Base-by-base conservation (phyloP, 2,888 invertebrate genomes). In the Netelia fuscicornis region DNA sequence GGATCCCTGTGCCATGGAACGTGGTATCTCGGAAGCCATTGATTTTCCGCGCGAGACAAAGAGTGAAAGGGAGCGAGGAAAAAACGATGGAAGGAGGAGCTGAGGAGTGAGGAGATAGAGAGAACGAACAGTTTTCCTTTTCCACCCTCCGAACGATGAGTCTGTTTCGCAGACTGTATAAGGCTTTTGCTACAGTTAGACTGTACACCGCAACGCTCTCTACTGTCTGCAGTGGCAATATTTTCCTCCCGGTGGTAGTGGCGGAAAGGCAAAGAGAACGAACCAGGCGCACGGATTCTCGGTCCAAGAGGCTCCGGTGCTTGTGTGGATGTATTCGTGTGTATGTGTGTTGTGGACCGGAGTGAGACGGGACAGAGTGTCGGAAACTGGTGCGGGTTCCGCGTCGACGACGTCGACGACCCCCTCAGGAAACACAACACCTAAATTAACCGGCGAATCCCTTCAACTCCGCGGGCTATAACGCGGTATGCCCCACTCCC, bases 361-460 rank as follows among this genome's bases (percentile, higher is more conserved):
- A 56, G 80, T 64, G 80, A 71, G 80, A 80, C 80, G 80, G 80
- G 64, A 72, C 70, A 37, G 65, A 80, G 80, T 80, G 72, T 80
- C 72, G 80, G 80, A 80, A 80, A 80, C 80, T 20, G 81, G 81
- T 64, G 81, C 68, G 75, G 81, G 81, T 81, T 76, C 76, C 68
- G 81, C 81, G 68, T 80, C 72, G 80, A 44, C 72, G 72, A 71
- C 71, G 67, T 48, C 67, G 83, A 75, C 68, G 86, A 84, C 85
- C 88, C 89, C 89, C 88, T 76, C 77, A 87, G 89, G 91, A 91
- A 89, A 89, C 89, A 86, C 90, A 90, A 91, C 90, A 89, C 89
- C 89, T 86, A 91, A 91, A 91, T 91, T 91, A 90, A 89, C 89
- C 88, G 86, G 86, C 75, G 88, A 89, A 87, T 88, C 83, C 77